Percentiles rank a stretch among this genome's conserved stretches.
Evolutionary conservation across 2,113 vertebrate species (phyloP).

Genomic region (Cheilinus undulatus): DNA sequence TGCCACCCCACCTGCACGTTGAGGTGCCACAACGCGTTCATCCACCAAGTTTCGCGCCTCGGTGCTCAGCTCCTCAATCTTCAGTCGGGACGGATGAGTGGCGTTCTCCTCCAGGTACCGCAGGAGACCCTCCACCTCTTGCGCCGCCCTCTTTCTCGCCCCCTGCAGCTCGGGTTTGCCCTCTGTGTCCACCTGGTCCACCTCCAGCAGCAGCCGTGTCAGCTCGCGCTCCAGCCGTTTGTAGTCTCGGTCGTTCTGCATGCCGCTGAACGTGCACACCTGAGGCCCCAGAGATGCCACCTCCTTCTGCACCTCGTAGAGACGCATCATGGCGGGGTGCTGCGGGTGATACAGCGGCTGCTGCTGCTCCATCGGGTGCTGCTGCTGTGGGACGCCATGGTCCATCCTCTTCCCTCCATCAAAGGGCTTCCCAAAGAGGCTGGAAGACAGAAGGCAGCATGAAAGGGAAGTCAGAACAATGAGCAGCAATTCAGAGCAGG

Average conservation of each 20-base stretch:
- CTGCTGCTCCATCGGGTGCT: conserved; percentile 66
- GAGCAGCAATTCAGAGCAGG: conserved; percentile 2
- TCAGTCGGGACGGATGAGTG: conserved; percentile 89
- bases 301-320: conserved; percentile 93
- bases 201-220: conserved; percentile 91
- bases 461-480: conserved; percentile 30
- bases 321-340: conserved; percentile 89
- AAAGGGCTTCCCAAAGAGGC: conserved; percentile 87
- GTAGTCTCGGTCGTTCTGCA: conserved; percentile 91
- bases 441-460: conserved; percentile 34
- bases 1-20: conserved; percentile 81
- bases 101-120: conserved; percentile 94
- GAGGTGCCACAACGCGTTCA: conserved; percentile 86
- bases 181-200: conserved; percentile 95
- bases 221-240: conserved; percentile 91
- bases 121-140: conserved; percentile 92
- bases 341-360: conserved; percentile 65
- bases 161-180: conserved; percentile 91
- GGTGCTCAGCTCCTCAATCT: conserved; percentile 89
- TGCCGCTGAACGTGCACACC: conserved; percentile 91
- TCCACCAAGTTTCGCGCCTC: conserved; percentile 90
- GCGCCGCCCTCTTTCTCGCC: conserved; percentile 90
- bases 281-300: conserved; percentile 91
- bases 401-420: conserved; percentile 90
- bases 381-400: conserved; percentile 86